Evolutionary conservation across 2,113 vertebrate genomes (phyloP).

Genomic region (Ivindomyrus marchei): DNA sequence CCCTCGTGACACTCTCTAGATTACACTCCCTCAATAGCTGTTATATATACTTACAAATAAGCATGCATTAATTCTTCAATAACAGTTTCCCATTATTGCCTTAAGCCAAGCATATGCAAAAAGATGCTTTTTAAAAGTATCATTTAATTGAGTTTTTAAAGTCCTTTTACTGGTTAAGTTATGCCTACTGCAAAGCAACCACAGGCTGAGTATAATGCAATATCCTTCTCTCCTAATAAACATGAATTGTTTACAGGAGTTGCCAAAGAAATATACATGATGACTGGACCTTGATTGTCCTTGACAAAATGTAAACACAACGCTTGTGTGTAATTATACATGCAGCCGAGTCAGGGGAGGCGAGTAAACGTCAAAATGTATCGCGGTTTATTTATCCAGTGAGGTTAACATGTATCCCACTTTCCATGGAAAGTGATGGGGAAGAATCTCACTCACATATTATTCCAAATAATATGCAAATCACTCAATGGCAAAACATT

Average conservation of each 20-base stretch:
- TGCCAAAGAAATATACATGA: background rate
- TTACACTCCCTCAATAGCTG: background rate
- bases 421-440: background rate
- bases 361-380: background rate
- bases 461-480: conserved; percentile 1
- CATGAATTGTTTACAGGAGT: background rate
- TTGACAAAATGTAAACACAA: background rate
- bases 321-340: background rate
- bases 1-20: background rate
- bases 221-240: background rate
- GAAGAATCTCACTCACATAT: background rate
- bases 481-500: background rate
- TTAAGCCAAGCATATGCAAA: background rate
- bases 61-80: background rate
- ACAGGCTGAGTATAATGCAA: background rate
- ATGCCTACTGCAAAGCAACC: background rate
- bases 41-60: background rate
- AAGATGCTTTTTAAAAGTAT: background rate
- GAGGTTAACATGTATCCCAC: background rate
- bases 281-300: background rate
- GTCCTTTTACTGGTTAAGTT: background rate
- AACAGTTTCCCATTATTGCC: background rate
- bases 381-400: background rate
- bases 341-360: background rate
- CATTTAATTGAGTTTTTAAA: background rate